These are phyloP conservation scores for Camelus dromedarius DNA, from an alignment of 2,113 vertebrate species.

Conservation along the genomic window DNA sequence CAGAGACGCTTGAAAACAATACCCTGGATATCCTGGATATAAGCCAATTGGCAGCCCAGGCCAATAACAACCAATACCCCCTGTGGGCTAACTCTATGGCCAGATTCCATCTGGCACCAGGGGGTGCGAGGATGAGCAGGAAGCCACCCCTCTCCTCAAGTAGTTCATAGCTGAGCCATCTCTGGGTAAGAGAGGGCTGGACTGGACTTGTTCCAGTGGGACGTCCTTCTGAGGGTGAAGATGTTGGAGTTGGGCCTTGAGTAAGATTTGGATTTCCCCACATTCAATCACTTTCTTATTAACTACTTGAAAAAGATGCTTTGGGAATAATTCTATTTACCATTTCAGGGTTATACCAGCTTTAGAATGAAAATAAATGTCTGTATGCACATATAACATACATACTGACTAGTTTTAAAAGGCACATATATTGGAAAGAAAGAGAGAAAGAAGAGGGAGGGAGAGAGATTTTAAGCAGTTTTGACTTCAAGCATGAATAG, in stretches of 20 bases:
- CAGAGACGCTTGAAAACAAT: neutral
- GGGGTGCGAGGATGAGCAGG: too few relatives aligned
- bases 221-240: neutral
- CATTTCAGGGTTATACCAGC: neutral
- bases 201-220: neutral
- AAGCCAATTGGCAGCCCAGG: neutral
- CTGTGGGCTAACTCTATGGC: neutral
- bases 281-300: neutral
- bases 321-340: neutral
- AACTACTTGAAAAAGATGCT: neutral
- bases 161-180: neutral
- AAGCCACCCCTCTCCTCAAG: neutral
- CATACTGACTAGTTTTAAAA: neutral
- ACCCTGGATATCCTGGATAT: neutral
- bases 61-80: accelerated
- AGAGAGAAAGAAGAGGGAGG: neutral
- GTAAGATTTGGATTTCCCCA: neutral
- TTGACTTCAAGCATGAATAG: neutral
- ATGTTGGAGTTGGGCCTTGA: too few relatives aligned
- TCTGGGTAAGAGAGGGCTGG: neutral
- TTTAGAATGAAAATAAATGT: neutral
- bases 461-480: neutral
- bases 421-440: neutral
- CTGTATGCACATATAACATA: accelerated
- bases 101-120: neutral